Base-by-base conservation (phyloP, 2,113 vertebrate genomes). In the Campylomormyrus numenius region DNA sequence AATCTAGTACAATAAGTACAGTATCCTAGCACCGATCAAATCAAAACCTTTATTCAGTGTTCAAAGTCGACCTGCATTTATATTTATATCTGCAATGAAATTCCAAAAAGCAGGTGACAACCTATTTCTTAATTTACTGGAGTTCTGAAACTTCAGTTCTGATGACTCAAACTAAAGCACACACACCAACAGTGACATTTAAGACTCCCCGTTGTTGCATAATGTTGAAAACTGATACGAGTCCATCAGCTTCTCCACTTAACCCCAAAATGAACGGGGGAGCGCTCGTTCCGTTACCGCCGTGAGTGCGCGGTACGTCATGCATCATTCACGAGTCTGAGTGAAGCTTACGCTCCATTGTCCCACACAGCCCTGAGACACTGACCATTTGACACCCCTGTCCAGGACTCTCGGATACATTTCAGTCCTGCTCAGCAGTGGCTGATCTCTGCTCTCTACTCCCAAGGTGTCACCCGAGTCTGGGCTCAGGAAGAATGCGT, bases 311-410 rank as follows among this genome's bases (percentile, higher is more conserved):
- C 35, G 15, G 52, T 21, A 39, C 24, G 80, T 48, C 80, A 48
- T 89, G 52, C 53, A 89, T 89, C 50, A 89, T 89, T 85, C 52
- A 85, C 52, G 53, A 62, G 89, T 53, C 89, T 4, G 50, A 11
- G 24, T 45, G 39, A 7, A 46, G 11, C 35, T 53, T 84, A n/a
- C 7, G 35, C 11, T 49, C 24, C 15, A 46, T 53, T 5, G 77
- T 89, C 19, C 88, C 49, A 31, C 5, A 8, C 52, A 89, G 50
- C 39, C 50, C 31, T 35, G n/a, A 31, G 39, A 21, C 58, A 27
- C 53, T 85, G 80, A 85, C 77, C 5, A 27, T 58, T 46, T 85
- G 89, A 89, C 52, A 62, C 49, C 89, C 53, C 52, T 62, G 52
- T 39, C 31, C 27, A 39, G 24, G 39, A 39, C 50, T 17, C 17